These are phyloP conservation scores for Notoglanidium macrostoma DNA, from an alignment of 2,797 vertebrate species.

Conservation along the genomic window DNA sequence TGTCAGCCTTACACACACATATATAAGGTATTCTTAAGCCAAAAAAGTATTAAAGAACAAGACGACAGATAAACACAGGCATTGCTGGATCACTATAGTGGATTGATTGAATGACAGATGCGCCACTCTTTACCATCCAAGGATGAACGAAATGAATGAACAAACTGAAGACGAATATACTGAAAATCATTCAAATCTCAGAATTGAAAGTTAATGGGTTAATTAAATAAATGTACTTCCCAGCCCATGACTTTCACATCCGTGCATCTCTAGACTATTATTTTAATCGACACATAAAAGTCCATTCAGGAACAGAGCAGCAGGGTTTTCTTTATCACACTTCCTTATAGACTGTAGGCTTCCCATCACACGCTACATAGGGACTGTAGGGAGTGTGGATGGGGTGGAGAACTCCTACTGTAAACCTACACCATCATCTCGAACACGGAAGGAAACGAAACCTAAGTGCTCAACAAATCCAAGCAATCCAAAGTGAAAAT, in stretches of 20 bases:
- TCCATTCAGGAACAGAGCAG: background rate
- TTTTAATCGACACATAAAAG: background rate
- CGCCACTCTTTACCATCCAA: background rate
- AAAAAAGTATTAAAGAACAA: background rate
- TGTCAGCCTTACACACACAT: background rate
- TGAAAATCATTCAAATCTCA: background rate
- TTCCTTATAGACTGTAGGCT: background rate
- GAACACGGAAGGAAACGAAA: background rate
- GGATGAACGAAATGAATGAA: background rate
- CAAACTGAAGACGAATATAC: background rate
- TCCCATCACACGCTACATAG: background rate
- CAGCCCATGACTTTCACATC: background rate
- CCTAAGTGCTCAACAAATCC: background rate
- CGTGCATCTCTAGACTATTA: background rate
- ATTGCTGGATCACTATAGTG: constrained; percentile 6
- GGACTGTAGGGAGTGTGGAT: too few species aligned
- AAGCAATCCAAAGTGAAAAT: background rate
- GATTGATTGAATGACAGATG: background rate
- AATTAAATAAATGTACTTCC: background rate
- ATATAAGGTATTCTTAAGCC: background rate
- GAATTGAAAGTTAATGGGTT: background rate
- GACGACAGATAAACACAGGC: background rate
- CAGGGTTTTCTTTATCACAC: background rate
- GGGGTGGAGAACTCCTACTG: background rate
- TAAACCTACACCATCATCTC: background rate